A percentile compares a stretch with the other conserved stretches of the same genome.
Evolutionary conservation across 2,888 invertebrate genomes (phyloP).

Genomic region (Acleris literana): DNA sequence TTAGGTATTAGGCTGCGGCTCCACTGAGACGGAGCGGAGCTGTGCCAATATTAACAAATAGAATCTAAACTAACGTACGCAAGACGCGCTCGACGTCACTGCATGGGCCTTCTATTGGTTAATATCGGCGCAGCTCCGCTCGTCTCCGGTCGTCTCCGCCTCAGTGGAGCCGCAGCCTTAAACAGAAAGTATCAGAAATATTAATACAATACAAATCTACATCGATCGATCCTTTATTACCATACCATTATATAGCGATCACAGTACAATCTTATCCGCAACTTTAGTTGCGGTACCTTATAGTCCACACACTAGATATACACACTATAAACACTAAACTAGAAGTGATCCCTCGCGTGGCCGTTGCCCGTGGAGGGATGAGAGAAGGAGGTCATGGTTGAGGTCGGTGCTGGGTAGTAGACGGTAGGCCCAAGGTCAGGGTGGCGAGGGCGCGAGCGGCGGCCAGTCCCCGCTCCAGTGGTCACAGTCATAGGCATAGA

Average conservation of each 20-base stretch:
- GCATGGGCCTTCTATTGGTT: no score
- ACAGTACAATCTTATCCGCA: background rate
- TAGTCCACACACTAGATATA: background rate
- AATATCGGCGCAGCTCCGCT: no score
- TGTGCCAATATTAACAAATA: no score
- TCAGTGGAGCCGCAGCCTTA: no score
- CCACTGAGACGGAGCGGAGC: no score
- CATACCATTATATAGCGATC: background rate
- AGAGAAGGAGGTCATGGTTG: constrained; percentile 36
- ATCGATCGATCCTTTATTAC: constrained; percentile 27
- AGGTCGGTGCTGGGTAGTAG: constrained; percentile 64
- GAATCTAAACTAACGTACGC: no score
- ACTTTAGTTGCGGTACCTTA: no score
- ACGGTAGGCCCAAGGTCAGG: constrained; percentile 59
- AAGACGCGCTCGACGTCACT: no score
- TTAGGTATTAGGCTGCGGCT: no score
- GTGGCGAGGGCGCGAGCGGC: constrained; percentile 44
- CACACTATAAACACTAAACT: background rate
- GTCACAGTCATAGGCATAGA: constrained; percentile 49
- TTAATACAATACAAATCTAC: constrained; percentile 3
- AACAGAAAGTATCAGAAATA: no score
- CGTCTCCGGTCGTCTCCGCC: no score
- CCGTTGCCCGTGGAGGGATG: constrained; percentile 43
- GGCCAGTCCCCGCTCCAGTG: constrained; percentile 13
- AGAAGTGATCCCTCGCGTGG: constrained; percentile 41